A percentile compares a stretch with the other conserved stretches of the same genome.
Evolutionary conservation across 2,888 invertebrate genomes (phyloP).

Genomic region (Nephrotoma guestfalica): DNA sequence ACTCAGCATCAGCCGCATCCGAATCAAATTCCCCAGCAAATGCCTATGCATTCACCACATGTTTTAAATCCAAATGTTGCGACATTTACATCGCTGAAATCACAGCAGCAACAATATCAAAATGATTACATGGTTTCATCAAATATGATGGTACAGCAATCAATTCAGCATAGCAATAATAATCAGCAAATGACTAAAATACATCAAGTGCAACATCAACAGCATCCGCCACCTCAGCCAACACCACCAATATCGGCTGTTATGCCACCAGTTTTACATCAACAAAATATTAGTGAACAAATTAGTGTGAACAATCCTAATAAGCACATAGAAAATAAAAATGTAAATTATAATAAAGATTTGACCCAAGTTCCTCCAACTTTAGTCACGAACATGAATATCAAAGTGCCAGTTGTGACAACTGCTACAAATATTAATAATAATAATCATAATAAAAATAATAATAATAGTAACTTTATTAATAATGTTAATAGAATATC

Average conservation of each 20-base stretch:
- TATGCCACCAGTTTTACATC: not conserved
- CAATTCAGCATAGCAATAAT: conserved; percentile 2
- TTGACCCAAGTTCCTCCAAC: conserved; percentile 3
- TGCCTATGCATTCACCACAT: not conserved
- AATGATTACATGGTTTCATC: not conserved
- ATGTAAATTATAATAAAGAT: not conserved
- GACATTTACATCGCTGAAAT: not conserved
- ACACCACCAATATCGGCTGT: not conserved
- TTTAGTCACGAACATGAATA: not conserved
- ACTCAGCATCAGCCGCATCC: not conserved
- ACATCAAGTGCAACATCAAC: conserved; percentile 7
- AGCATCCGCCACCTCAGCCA: conserved; percentile 2
- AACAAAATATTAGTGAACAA: conserved; percentile 2
- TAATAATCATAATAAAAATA: not conserved
- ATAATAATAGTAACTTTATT: not conserved
- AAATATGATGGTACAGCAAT: not conserved
- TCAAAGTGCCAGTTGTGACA: conserved; percentile 1
- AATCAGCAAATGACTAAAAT: conserved; percentile 4
- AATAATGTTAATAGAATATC: conserved; percentile 2
- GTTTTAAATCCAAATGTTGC: conserved; percentile 4
- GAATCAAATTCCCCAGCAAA: conserved; percentile 1
- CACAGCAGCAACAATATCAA: conserved; percentile 4
- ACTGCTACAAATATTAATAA: not conserved
- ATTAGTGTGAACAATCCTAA: not conserved
- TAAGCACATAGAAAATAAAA: not conserved